Base-by-base conservation (phyloP, 2,797 vertebrate genomes). In the Myripristis murdjan region DNA sequence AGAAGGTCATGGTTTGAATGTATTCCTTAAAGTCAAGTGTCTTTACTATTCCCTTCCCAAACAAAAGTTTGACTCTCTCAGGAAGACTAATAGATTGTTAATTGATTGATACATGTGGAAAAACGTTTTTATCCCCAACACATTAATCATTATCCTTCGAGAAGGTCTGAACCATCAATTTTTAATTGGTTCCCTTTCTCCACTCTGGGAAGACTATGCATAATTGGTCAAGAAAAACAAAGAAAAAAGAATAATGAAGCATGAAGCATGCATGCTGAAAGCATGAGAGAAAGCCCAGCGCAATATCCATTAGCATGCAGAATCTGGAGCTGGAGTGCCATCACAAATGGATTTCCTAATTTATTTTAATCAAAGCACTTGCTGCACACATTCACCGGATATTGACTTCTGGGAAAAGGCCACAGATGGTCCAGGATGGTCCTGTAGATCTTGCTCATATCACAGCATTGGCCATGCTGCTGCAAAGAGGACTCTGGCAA, bases 351-450 rank as follows among this genome's bases (percentile, higher is more conserved):
- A 90, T 82, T 85, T 89, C 88, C 56, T 85, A 77, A 88, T 94
- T 91, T 91, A 75, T 90, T 91, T 89, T 87, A 90, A 93, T 89
- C 88, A 86, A 83, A 87, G 82, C 85, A 73, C 54, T 60, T 65
- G 77, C 74, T 53, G 73, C 79, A 77, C 55, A 81, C 80, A 69
- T 85, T 84, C 49, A 58, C 75, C 55, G 75, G 71, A 84, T 73
- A 86, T 84, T 54, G 72, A 56, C 64, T 64, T 77, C 28, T 66
- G 59, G 46, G 26, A 63, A 67, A 72, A 53, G 43, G 54, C 39
- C 33, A 22, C 48, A 70, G 23, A 37, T 48, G 35, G 41, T 43
- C 33, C 31, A 35, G 48, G 31, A 48, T 57, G 51, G 26, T 62
- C 58, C 65, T 53, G 49, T 66, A 54, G 33, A 7, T 35, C 7